These are phyloP conservation scores for Heliconius himera DNA, from an alignment of 1,140 invertebrate genomes.

Conservation along the genomic window DNA sequence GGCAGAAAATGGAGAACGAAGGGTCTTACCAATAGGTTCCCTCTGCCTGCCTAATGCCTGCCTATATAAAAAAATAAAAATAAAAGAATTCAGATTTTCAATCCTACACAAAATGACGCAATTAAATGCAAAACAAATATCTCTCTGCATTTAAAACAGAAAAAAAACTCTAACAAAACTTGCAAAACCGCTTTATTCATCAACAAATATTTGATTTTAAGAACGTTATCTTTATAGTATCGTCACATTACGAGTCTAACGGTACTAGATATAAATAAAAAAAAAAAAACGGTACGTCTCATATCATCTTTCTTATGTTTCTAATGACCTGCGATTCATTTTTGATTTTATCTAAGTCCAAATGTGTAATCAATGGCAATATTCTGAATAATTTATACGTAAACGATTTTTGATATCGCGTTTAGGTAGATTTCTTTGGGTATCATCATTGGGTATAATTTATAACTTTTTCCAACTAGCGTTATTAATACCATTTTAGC, in stretches of 20 bases:
- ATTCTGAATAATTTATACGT: background rate
- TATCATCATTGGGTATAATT: background rate
- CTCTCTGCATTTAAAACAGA: background rate
- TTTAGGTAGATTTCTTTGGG: background rate
- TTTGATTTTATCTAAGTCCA: background rate
- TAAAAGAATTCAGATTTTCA: too few relatives aligned
- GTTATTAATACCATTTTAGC: background rate
- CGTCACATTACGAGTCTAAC: background rate
- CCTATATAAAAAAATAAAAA: too few relatives aligned
- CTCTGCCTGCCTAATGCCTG: too few relatives aligned
- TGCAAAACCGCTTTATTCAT: background rate
- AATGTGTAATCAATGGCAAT: conserved; percentile 2
- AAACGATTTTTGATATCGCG: background rate
- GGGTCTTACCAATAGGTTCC: too few relatives aligned
- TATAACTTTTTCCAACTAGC: background rate
- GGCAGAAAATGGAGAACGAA: too few relatives aligned
- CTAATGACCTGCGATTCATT: background rate
- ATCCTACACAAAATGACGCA: too few relatives aligned
- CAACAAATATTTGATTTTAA: background rate
- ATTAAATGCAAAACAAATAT: background rate
- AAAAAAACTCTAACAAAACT: background rate
- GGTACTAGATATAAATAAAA: background rate
- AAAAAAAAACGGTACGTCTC: background rate
- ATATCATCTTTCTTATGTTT: background rate
- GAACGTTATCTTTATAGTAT: conserved; percentile 1